phyloP scores from a whole-genome alignment of 2,113 vertebrate species.

The Sceloporus tristichus region DNA sequence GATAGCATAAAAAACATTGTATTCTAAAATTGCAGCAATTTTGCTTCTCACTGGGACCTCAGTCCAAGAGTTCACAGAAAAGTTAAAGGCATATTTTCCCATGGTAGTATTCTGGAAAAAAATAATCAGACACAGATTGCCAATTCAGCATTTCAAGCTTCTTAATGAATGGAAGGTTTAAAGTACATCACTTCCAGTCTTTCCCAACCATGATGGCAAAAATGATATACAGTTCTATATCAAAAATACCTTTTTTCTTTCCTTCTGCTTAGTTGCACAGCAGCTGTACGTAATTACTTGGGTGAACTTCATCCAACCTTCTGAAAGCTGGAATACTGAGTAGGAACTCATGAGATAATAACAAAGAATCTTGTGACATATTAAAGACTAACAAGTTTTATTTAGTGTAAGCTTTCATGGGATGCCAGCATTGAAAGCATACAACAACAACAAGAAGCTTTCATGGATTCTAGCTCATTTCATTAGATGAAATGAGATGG shows the following conservation, averaged over 20 bases:
- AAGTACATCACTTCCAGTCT: neutral
- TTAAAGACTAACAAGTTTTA: neutral
- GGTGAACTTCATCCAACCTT: neutral
- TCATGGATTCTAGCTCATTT: neutral
- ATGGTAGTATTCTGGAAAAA: neutral
- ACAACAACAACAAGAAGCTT: neutral
- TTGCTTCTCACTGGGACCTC: too few relatives aligned
- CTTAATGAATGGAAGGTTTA: neutral
- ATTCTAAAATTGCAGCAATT: neutral
- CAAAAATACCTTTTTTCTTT: neutral
- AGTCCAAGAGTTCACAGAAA: constrained; percentile 2
- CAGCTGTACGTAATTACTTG: neutral
- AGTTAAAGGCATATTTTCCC: neutral
- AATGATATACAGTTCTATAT: neutral
- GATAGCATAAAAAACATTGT: neutral
- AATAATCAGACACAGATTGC: neutral
- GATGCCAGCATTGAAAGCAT: too few relatives aligned
- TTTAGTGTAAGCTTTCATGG: neutral
- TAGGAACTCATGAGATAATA: neutral
- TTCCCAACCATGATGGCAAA: constrained; percentile 2
- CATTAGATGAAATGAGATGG: neutral
- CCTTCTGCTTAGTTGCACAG: neutral
- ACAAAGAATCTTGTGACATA: neutral
- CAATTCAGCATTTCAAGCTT: constrained; percentile 3
- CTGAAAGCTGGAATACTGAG: neutral